Conservation (phyloP, 2,113 vertebrate genomes). For the Peromyscus polionotus region DNA sequence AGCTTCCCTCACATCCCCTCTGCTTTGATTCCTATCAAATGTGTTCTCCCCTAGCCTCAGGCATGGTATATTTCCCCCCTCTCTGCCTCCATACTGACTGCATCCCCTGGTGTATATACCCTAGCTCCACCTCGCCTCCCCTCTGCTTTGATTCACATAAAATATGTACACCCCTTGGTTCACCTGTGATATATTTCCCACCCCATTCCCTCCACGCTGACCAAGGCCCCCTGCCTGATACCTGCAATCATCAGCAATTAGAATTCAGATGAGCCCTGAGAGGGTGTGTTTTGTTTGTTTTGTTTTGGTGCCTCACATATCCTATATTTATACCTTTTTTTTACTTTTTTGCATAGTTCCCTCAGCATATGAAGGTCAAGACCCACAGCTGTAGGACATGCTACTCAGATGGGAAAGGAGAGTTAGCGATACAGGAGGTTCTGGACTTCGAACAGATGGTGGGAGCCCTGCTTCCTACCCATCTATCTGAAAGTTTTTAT, state of each 20-base stretch:
- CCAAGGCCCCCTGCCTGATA: background rate
- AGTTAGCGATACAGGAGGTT: fast-evolving
- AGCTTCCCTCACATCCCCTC: background rate
- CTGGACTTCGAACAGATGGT: background rate
- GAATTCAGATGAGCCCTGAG: background rate
- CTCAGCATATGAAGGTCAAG: background rate
- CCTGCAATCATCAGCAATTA: background rate
- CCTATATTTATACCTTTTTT: background rate
- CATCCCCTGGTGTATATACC: background rate
- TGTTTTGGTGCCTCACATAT: background rate
- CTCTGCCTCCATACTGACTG: background rate
- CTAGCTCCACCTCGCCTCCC: background rate
- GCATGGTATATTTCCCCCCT: fast-evolving
- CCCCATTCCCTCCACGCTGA: background rate
- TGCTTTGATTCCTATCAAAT: background rate
- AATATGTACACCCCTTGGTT: background rate
- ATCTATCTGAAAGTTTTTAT: no score
- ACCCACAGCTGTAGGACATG: background rate
- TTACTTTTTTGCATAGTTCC: background rate
- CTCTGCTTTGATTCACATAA: background rate
- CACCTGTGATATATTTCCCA: no score
- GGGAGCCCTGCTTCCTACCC: background rate
- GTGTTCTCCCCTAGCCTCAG: background rate
- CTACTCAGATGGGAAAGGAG: background rate
- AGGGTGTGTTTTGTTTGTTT: background rate